These are phyloP conservation scores for Aurelia aurita DNA, from an alignment of 30 jellyfish, hydroid and myxozoan species.

Conservation along the genomic window DNA sequence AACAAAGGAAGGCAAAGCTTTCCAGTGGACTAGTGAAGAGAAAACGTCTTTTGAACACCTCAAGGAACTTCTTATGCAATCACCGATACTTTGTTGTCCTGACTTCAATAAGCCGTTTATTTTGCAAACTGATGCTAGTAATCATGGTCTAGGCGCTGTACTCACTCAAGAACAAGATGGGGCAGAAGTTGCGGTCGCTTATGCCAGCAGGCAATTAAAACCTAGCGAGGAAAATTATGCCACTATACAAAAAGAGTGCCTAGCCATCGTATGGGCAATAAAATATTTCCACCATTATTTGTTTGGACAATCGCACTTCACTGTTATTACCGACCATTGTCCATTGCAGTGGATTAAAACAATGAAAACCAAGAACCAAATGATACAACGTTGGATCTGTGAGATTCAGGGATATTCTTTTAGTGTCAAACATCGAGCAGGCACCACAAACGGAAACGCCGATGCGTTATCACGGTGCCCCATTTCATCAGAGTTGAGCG, in stretches of 20 bases:
- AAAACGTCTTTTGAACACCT: constrained; percentile 46
- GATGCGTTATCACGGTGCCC: constrained; percentile 54
- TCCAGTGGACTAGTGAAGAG: constrained; percentile 41
- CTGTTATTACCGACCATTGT: constrained; percentile 51
- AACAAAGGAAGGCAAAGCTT: constrained; percentile 1
- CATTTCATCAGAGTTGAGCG: not conserved
- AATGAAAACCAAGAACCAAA: constrained; percentile 11
- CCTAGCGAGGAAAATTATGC: constrained; percentile 13
- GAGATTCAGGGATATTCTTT: constrained; percentile 22
- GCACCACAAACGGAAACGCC: constrained; percentile 35
- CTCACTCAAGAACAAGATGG: constrained; percentile 54
- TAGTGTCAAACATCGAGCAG: constrained; percentile 29
- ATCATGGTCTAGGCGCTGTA: constrained; percentile 68
- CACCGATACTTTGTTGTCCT: constrained; percentile 73
- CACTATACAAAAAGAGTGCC: constrained; percentile 6
- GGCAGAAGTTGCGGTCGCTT: constrained; percentile 50
- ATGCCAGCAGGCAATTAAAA: constrained; percentile 51
- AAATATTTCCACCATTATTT: constrained; percentile 46
- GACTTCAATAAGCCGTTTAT: constrained; percentile 34
- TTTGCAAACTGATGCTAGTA: constrained; percentile 67
- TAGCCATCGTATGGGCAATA: constrained; percentile 26
- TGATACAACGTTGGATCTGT: constrained; percentile 32
- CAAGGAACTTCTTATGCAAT: constrained; percentile 1
- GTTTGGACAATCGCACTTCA: constrained; percentile 31
- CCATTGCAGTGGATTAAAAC: constrained; percentile 45